Evolutionary conservation across 2,797 vertebrate genomes (phyloP), one percentile per base, ranked within the genome.

Genomic region (Carduelis carduelis): DNA sequence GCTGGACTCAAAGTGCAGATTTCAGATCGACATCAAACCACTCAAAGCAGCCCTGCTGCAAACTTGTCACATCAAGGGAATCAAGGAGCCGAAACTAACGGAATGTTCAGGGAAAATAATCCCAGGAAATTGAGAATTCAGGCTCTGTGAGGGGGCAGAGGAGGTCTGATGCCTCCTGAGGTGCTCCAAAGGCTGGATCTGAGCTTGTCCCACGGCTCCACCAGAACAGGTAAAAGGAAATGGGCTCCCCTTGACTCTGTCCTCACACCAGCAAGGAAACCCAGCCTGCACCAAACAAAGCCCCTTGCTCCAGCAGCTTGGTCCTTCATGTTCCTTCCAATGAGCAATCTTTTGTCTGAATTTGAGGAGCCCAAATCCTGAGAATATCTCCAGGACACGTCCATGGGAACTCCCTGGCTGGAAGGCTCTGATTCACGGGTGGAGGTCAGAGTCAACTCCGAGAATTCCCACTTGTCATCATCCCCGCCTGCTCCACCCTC

Each of bases 401-500:
- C 8, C 5, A 60, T 6, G 61, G 90, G 5, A 87, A 78, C 93
- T 93, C 89, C 89, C 84, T 23, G n/a, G 61, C 78, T 83, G 55
- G 28, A 43, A 47, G 79, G 93, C 57, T 68, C 8, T 96, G 94
- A 96, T 83, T 95, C 89, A 96, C 6, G 1, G 43, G 61, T 35
- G 53, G 66, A 90, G 52, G 87, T 35, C 63, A 61, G 71, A 93
- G 91, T 75, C 32, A 91, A 37, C 28, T 64, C 76, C 0, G 1
- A 55, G 47, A 80, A 50, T 66, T 78, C 41, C 30, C 56, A 7
- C 13, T 77, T 84, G 61, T 70, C 76, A 85, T 66, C 82, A 7
- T 15, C 11, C 5, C 32, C 75, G 78, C 46, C 66, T 84, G 68
- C 95, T 64, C 95, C 94, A 88, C 94, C 95, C 95, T 50, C 4